Conservation (phyloP, 2,888 invertebrate genomes). For the Endotricha flammealis region DNA sequence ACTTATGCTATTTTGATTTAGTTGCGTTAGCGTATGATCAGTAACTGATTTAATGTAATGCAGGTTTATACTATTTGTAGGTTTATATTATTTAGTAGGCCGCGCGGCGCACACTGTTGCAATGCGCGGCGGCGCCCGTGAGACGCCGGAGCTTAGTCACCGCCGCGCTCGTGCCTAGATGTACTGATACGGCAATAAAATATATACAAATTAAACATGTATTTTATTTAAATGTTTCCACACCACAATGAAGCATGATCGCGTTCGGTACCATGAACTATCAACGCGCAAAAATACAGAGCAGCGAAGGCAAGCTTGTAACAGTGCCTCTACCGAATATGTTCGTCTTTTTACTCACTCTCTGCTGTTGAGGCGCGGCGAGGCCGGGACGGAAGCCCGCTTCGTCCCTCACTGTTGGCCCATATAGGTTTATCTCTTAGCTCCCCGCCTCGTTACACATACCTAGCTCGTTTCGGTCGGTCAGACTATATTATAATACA, state of each 20-base stretch:
- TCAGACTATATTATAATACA: no score
- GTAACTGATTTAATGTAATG: slow-evolving; percentile 13
- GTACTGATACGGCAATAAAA: slow-evolving; percentile 57
- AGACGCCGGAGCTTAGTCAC: slow-evolving; percentile 22
- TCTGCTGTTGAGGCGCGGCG: no score
- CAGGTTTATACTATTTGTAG: slow-evolving; percentile 8
- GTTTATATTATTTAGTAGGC: slow-evolving; percentile 11
- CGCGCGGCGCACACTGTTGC: not conserved
- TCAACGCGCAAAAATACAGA: no score
- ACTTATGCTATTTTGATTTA: slow-evolving; percentile 43
- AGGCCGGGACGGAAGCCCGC: no score
- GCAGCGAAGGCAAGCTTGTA: no score
- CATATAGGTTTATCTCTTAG: no score
- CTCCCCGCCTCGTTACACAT: no score
- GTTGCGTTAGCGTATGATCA: slow-evolving; percentile 16
- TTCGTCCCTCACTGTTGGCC: no score
- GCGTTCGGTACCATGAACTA: no score
- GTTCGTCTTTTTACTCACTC: no score
- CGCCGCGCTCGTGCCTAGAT: slow-evolving; percentile 32
- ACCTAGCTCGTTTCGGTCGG: no score
- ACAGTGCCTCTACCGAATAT: no score
- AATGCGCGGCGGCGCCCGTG: not conserved
- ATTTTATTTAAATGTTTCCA: slow-evolving; percentile 13
- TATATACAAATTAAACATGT: slow-evolving; percentile 28
- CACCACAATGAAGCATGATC: not conserved